Base-by-base conservation (phyloP, 2,888 invertebrate species). In the Diarsia mendica region DNA sequence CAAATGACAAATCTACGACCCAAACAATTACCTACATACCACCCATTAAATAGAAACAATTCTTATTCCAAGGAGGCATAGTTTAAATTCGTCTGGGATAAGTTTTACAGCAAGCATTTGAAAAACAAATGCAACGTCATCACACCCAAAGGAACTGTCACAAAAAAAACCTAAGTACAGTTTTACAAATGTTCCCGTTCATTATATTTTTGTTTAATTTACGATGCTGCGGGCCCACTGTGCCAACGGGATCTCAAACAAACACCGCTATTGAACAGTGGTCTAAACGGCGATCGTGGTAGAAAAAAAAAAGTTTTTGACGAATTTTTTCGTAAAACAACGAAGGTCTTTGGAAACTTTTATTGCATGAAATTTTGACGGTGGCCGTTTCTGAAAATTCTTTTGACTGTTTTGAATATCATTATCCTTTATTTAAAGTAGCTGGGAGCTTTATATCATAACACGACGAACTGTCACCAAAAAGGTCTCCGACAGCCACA, bases 141-240 rank as follows among this genome's bases (percentile, higher is more conserved):
- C 82, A 75, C 8, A 39, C 71, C 53, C 58, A 79, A 79, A 48
- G 72, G 83, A 79, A 74, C 76, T 83, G 87, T 80, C 82, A 83
- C 65, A 73, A 85, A 91, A 28, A 93, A 75, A 65, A 83, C 86
- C 84, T 65, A 88, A 87, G 89, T 89, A 93, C 94, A 92, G 93
- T 94, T 94, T 92, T 90, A 96, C 96, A 95, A 95, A 95, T 87
- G 90, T 82, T 96, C 92, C 96, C 95, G 96, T 96, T 95, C 88
- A 91, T 91, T 90, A 92, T 91, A 87, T 89, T 92, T 93, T 91
- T 92, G 91, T 92, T 82, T 92, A 91, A 94, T 96, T 95, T 96
- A 96, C 89, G 92, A 91, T 91, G 80, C 89, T 93, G 89, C 91
- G 94, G 94, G 94, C 87, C 88, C 92, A 92, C 94, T 93, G 93